Conservation (phyloP, 2,888 invertebrate genomes). For the Eilema sororculum region DNA sequence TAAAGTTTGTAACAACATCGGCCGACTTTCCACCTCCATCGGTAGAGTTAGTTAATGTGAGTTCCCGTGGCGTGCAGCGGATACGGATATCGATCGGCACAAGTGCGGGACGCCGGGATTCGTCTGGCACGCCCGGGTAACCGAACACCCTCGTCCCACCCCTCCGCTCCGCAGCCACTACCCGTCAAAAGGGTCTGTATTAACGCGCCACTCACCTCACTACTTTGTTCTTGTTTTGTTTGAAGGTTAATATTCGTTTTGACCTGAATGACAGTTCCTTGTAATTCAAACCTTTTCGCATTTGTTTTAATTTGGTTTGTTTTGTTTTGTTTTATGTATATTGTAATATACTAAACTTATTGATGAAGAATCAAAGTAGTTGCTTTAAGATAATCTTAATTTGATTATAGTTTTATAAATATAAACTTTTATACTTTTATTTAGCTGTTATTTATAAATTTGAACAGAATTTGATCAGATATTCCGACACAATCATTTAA, state of each 20-base stretch:
- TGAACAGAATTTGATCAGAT: not conserved
- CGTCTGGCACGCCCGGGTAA: slow-evolving; percentile 79
- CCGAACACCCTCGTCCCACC: slow-evolving; percentile 65
- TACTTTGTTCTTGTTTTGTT: slow-evolving; percentile 85
- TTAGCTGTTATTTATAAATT: not conserved
- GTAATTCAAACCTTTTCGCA: slow-evolving; percentile 32
- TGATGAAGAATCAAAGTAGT: not conserved
- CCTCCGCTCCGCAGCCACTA: slow-evolving; percentile 44
- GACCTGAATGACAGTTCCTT: slow-evolving; percentile 66
- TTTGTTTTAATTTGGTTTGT: slow-evolving; percentile 24
- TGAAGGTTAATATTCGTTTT: slow-evolving; percentile 85
- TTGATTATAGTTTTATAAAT: not conserved
- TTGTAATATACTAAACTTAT: not conserved
- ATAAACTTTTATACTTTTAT: not conserved
- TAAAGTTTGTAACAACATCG: slow-evolving; percentile 84
- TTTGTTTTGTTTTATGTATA: slow-evolving; percentile 16
- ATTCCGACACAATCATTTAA: not conserved
- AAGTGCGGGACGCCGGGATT: slow-evolving; percentile 81
- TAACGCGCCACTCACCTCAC: slow-evolving; percentile 77
- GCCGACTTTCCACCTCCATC: slow-evolving; percentile 81
- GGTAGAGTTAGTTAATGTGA: slow-evolving; percentile 81
- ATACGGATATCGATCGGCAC: slow-evolving; percentile 84
- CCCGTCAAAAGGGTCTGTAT: slow-evolving; percentile 74
- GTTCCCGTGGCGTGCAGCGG: slow-evolving; percentile 80
- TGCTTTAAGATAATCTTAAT: slow-evolving; percentile 9